These are phyloP conservation scores for Palythoa caribaeorum DNA, from an alignment of 92 coral and sea anemone genomes.

Conservation along the genomic window DNA sequence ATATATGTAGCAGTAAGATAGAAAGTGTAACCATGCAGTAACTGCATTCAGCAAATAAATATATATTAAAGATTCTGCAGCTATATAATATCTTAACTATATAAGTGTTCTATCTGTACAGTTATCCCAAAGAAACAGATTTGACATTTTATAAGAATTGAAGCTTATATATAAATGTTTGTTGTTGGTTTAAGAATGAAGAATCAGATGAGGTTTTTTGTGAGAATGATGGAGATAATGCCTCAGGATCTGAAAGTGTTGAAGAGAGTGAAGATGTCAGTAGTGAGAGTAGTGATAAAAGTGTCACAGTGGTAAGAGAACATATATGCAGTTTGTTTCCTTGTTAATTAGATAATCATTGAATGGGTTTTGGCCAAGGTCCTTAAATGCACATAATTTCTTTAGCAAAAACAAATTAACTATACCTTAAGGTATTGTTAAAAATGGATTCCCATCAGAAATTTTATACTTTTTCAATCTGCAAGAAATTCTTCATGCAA, in stretches of 20 bases:
- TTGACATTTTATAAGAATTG: not conserved
- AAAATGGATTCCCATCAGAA: too few species aligned
- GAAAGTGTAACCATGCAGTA: not conserved
- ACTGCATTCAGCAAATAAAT: not conserved
- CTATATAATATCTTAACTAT: not conserved
- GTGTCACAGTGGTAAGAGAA: too few species aligned
- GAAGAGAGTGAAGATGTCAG: not conserved
- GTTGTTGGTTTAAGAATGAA: not conserved
- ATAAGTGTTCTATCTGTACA: not conserved
- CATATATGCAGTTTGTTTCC: too few species aligned
- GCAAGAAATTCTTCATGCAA: too few species aligned
- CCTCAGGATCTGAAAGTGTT: not conserved
- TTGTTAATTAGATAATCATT: too few species aligned
- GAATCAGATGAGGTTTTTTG: not conserved
- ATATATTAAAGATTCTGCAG: not conserved
- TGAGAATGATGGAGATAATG: not conserved
- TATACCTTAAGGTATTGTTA: too few species aligned
- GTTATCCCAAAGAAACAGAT: not conserved
- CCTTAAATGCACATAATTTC: too few species aligned
- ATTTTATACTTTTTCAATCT: too few species aligned
- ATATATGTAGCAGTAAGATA: not conserved
- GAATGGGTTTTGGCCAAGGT: too few species aligned
- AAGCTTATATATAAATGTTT: not conserved
- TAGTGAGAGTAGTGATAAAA: not conserved
- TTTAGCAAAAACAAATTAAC: too few species aligned